These are phyloP conservation scores for Ceyx melanurus DNA, from an alignment of 2,113 vertebrate species.

Conservation along the genomic window DNA sequence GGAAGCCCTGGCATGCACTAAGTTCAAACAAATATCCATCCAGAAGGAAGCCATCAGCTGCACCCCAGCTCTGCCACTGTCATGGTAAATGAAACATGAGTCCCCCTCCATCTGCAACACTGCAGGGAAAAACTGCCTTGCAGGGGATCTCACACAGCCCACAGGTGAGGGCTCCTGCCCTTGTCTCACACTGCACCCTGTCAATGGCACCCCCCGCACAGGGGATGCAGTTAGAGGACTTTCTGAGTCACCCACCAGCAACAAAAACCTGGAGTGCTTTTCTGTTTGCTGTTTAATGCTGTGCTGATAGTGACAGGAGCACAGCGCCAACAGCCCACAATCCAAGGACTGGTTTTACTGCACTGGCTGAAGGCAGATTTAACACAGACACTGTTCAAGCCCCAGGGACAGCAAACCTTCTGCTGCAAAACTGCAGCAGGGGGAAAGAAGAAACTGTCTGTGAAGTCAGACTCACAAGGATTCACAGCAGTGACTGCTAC, in stretches of 20 bases:
- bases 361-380: neutral
- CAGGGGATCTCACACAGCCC: neutral
- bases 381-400: neutral
- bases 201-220: accelerated
- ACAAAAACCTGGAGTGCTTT: neutral
- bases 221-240: neutral
- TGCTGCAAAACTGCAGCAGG: neutral
- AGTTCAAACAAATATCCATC: neutral
- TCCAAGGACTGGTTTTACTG: neutral
- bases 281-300: neutral
- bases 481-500: neutral
- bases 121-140: neutral
- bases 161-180: neutral
- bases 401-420: neutral
- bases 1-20: neutral
- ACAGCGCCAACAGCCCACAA: neutral
- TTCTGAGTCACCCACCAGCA: neutral
- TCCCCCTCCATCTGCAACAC: accelerated
- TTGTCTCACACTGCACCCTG: accelerated
- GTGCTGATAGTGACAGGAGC: accelerated
- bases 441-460: neutral
- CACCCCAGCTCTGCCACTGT: neutral
- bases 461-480: neutral
- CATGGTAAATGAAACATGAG: neutral
- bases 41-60: neutral